phyloP scores from a whole-genome alignment of 2,797 vertebrate genomes.

The Muraenolepis orangiensis region DNA sequence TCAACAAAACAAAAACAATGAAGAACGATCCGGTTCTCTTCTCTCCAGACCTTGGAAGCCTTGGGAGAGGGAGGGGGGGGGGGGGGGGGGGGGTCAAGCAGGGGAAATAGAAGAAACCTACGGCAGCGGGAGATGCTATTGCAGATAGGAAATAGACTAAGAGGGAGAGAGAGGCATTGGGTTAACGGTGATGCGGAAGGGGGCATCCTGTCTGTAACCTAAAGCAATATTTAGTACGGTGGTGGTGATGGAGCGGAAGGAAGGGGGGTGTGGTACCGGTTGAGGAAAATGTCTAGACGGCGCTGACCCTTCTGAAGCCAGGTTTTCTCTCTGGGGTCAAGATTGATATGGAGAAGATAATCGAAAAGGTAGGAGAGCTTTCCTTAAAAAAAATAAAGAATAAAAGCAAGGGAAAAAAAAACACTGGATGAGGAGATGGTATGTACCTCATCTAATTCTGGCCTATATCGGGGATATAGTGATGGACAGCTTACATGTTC shows the following conservation, averaged over 20 bases:
- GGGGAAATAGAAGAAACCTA: constrained; percentile 80
- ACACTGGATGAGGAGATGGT: constrained; percentile 75
- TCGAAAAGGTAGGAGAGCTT: constrained; percentile 86
- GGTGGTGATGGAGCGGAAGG: constrained; percentile 33
- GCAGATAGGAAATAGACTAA: constrained; percentile 63
- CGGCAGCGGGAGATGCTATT: constrained; percentile 66
- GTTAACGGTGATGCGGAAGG: constrained; percentile 49
- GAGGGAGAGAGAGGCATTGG: constrained; percentile 49
- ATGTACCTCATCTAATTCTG: constrained; percentile 70
- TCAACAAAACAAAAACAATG: constrained; percentile 58
- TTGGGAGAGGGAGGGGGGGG: constrained; percentile 67
- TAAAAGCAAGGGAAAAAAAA: no score
- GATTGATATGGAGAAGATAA: constrained; percentile 81
- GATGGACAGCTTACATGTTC: constrained; percentile 68
- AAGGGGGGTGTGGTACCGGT: constrained; percentile 53
- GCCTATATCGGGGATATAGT: constrained; percentile 77
- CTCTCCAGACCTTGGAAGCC: constrained; percentile 67
- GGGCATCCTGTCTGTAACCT: constrained; percentile 44
- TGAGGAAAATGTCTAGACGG: constrained; percentile 78
- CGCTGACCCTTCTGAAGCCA: constrained; percentile 84
- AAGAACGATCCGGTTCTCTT: constrained; percentile 69
- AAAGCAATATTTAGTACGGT: constrained; percentile 65
- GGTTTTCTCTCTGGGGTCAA: constrained; percentile 78
- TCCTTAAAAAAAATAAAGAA: constrained; percentile 82
- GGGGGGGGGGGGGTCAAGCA: constrained; percentile 58